Evolutionary conservation across 37 sponge, comb jelly and placozoan genomes (phyloP).

Genomic region (Ephydatia muelleri): DNA sequence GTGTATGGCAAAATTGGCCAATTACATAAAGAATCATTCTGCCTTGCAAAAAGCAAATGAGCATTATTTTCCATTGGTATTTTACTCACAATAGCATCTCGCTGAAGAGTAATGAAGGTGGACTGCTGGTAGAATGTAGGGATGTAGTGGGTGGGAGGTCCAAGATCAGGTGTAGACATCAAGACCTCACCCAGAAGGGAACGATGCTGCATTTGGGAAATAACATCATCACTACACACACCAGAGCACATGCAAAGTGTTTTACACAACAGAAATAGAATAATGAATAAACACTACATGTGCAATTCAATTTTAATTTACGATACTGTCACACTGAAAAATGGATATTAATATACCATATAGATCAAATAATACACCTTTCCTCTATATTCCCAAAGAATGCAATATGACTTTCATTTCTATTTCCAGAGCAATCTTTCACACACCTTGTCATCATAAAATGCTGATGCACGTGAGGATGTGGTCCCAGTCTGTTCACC

Average conservation of each 20-base stretch:
- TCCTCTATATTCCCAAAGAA: too few species aligned
- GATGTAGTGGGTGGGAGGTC: not conserved
- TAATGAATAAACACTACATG: too few species aligned
- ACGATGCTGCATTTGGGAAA: not conserved
- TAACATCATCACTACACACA: not conserved
- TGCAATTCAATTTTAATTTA: not conserved
- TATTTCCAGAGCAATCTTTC: too few species aligned
- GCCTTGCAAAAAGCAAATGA: not conserved
- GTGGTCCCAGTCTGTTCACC: slow-evolving; percentile 13
- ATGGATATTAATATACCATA: too few species aligned
- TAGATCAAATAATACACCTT: too few species aligned
- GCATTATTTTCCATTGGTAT: not conserved
- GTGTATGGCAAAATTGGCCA: too few species aligned
- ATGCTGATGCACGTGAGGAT: not conserved
- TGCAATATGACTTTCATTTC: too few species aligned
- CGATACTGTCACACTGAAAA: too few species aligned
- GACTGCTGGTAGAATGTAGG: not conserved
- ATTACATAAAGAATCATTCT: too few species aligned
- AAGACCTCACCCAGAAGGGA: slow-evolving; percentile 1
- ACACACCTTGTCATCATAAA: slow-evolving; percentile 17
- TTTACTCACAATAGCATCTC: not conserved
- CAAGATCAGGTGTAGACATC: not conserved
- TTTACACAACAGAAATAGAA: not conserved
- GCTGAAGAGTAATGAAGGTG: not conserved
- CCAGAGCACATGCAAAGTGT: not conserved